Evolutionary conservation across 2,888 invertebrate genomes (phyloP), one percentile per base, ranked within the genome.

Genomic region (Leuctra nigra): DNA sequence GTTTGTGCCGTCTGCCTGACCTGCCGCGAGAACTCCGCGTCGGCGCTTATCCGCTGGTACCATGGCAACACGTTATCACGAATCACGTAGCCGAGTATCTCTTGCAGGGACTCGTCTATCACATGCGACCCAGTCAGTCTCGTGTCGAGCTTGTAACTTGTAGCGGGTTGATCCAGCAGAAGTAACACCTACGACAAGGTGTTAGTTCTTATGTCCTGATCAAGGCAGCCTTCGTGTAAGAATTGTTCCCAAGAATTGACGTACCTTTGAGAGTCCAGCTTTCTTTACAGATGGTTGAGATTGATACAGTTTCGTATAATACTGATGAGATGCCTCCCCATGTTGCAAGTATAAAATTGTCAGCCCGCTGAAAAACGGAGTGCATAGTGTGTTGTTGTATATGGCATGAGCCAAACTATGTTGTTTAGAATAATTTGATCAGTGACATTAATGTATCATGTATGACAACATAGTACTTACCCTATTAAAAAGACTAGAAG

Each of bases 111-210:
- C 66, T 87, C 86, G 74, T 92, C 92, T 59, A 93, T 91, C 29
- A 87, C 79, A 66, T 86, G 86, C 66, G 91, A 88, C 23, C 91
- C 91, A 22, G 91, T 91, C 61, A 92, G 85, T 66, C 91, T 72
- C 63, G 67, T 73, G 66, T 81, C 80, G 41, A 57, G 16, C 24
- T 55, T 55, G 2, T 22, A 36, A 2, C 24, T 29, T 13, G 54
- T 29, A 7, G 36, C 1, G 2, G 55, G 55, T 25, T 35, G 46
- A 4, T 46, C 53, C 53, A 60, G 20, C 39, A 52, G 47, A 4
- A 44, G 53, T 35, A 55, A 35, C 29, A 60, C 57, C 60, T 60
- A 50, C 16, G 18, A 14, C 16, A 41, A 41, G 13, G 7, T 4
- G n/a, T n/a, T 4, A 7, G 18, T 41, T 14, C 6, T 16, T 41